Base-by-base conservation (phyloP, 2,113 vertebrate genomes). In the Beaufortia kweichowensis region DNA sequence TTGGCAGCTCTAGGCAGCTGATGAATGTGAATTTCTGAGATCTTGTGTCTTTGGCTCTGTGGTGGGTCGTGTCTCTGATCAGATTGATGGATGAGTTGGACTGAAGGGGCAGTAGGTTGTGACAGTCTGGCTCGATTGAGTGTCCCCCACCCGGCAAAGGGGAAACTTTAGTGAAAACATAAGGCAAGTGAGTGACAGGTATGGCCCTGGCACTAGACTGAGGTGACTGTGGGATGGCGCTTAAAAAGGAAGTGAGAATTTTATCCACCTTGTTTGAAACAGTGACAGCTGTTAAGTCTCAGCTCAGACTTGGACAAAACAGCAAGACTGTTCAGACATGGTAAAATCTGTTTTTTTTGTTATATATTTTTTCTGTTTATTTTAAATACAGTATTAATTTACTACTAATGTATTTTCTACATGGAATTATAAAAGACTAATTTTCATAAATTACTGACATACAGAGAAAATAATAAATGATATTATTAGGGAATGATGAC, bases 121-220 rank as follows among this genome's bases (percentile, higher is more conserved):
- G 60, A 26, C 77, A 50, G 43, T 14, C 66, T 63, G 66, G 70
- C 46, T 74, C 56, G 41, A 61, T 11, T 31, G 57, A 70, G 60
- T 62, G 19, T 53, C 48, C 53, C 81, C 55, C 33, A 33, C 50
- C 46, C 33, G 74, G 48, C 6, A 1, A n/a, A 66, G 65, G 60
- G 53, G 59, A 60, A 31, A 59, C 41, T 55, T 68, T 31, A 68
- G 73, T 48, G 61, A 53, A 62, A 59, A 79, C 73, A 77, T 67
- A 48, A 70, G 48, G 39, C 59, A 11, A 55, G 23, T 75, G 79
- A 77, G 64, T 81, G 81, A 81, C 84, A 79, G 79, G 57, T 21
- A 28, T n/a, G 57, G 76, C 29, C 57, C 17, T 41, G 57, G 57
- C 60, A 35, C 60, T 41, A 26, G 56, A 29, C 50, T 10, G 12